Conservation (phyloP, 2,113 vertebrate genomes). For the Gobius niger region DNA sequence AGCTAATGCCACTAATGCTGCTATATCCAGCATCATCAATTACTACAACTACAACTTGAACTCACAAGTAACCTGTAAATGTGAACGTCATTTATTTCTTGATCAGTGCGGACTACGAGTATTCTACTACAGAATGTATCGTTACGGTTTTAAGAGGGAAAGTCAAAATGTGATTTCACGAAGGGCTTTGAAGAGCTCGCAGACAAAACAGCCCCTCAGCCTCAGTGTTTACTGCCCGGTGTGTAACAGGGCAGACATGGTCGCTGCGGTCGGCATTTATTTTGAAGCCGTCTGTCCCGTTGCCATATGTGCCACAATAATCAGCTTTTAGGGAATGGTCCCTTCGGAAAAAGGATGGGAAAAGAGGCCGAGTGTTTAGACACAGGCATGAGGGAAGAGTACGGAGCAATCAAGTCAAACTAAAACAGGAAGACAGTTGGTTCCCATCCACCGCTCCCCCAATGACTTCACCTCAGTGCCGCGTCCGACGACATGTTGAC, state of each 20-base stretch:
- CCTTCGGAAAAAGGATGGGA: slow-evolving; percentile 21
- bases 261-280: slow-evolving; percentile 24
- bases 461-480: slow-evolving; percentile 58
- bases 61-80: no score
- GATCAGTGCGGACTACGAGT: not conserved
- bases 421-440: slow-evolving; percentile 66
- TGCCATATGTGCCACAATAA: not conserved
- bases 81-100: no score
- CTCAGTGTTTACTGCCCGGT: slow-evolving; percentile 7
- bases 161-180: slow-evolving; percentile 14
- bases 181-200: slow-evolving; percentile 14
- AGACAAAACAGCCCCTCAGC: slow-evolving; percentile 16
- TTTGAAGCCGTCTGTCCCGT: slow-evolving; percentile 21
- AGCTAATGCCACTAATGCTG: not conserved
- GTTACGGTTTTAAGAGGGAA: slow-evolving; percentile 5
- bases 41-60: no score
- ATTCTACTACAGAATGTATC: slow-evolving; percentile 1
- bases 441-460: slow-evolving; percentile 53
- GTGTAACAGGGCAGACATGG: slow-evolving; percentile 1
- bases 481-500: slow-evolving; percentile 58
- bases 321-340: not conserved
- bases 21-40: not conserved
- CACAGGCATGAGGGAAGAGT: slow-evolving; percentile 59
- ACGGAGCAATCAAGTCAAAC: slow-evolving; percentile 64
- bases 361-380: slow-evolving; percentile 58